These are phyloP conservation scores for Isaurus tuberculatus DNA, from an alignment of 92 coral and sea anemone species.

Conservation along the genomic window DNA sequence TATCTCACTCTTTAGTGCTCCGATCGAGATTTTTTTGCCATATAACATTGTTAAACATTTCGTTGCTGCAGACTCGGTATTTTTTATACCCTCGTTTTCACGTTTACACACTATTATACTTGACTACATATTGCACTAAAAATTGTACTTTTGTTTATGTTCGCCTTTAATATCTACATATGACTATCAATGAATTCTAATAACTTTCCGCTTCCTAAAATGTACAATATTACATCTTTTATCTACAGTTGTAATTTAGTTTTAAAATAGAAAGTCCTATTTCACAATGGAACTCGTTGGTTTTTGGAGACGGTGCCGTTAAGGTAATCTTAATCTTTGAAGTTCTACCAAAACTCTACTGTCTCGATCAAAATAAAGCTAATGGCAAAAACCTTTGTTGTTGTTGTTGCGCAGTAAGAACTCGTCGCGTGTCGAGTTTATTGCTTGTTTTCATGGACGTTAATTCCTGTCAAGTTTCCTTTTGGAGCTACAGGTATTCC, in stretches of 20 bases:
- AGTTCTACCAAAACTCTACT: background rate
- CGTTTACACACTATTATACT: no score
- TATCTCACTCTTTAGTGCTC: no score
- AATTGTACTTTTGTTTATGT: no score
- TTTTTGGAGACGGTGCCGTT: background rate
- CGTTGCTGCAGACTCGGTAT: no score
- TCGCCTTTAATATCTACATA: background rate
- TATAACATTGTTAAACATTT: no score
- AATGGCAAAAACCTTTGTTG: background rate
- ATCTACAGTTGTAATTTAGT: conserved; percentile 19
- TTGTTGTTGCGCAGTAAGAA: background rate
- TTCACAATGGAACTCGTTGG: background rate
- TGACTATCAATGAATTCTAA: background rate
- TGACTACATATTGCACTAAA: no score
- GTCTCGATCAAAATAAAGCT: background rate
- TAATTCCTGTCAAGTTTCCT: conserved; percentile 15
- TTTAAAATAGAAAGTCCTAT: background rate
- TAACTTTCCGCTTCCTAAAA: background rate
- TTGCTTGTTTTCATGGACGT: conserved; percentile 33
- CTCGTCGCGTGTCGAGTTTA: background rate
- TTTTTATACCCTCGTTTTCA: no score
- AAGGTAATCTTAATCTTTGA: background rate
- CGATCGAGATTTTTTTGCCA: no score
- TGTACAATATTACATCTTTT: conserved; percentile 8
- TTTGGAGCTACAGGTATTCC: background rate